Evolutionary conservation across 37 sponge, comb jelly and placozoan species (phyloP).

Genomic region (Hormiphora californensis): DNA sequence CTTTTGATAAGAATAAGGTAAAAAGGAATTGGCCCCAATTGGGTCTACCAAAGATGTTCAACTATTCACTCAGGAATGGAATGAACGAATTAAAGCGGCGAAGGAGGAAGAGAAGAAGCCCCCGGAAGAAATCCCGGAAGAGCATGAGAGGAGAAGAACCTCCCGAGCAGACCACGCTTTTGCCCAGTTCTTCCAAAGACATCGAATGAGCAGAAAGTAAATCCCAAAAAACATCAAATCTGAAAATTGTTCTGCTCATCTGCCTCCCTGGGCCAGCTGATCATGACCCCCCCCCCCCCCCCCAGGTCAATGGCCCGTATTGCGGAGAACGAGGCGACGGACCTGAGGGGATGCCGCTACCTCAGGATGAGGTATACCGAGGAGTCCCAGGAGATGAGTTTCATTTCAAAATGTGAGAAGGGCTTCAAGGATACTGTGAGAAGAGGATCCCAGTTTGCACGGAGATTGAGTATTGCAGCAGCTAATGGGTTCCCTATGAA

Average conservation of each 20-base stretch:
- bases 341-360: slow-evolving; percentile 33
- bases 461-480: slow-evolving; percentile 29
- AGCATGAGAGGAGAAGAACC: too few species aligned
- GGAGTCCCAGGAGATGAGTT: not conserved
- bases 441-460: slow-evolving; percentile 7
- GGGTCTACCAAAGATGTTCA: not conserved
- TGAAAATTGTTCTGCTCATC: too few species aligned
- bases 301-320: slow-evolving; percentile 13
- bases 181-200: too few species aligned
- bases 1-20: not conserved
- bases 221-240: too few species aligned
- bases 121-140: too few species aligned
- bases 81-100: not conserved
- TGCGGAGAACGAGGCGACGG: slow-evolving; percentile 21
- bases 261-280: too few species aligned
- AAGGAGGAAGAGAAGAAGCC: slow-evolving; percentile 18
- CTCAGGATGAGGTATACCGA: slow-evolving; percentile 42
- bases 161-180: too few species aligned
- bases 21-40: not conserved
- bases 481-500: slow-evolving; percentile 51
- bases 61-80: slow-evolving; percentile 20
- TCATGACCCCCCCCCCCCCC: too few species aligned
- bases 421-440: slow-evolving; percentile 20
- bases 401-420: slow-evolving; percentile 51
- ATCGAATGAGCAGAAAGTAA: too few species aligned